Conservation (phyloP, 2,888 invertebrate genomes). For the Caenorhabditis virilis region DNA sequence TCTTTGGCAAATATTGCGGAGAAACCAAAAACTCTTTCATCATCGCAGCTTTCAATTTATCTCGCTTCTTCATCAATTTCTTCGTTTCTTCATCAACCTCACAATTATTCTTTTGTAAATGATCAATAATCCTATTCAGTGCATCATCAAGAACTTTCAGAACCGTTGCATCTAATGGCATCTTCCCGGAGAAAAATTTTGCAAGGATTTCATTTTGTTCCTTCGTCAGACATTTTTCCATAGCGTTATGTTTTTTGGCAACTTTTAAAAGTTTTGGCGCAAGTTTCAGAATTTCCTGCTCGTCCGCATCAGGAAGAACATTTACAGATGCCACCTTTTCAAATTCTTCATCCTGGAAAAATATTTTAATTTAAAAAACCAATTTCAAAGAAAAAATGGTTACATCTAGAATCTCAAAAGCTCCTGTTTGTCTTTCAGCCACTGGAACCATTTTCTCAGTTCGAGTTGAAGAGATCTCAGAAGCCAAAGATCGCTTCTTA, state of each 20-base stretch:
- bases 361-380: background rate
- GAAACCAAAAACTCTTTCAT: constrained; percentile 43
- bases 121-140: constrained; percentile 43
- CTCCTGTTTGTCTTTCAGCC: constrained; percentile 22
- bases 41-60: constrained; percentile 43
- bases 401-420: constrained; percentile 29
- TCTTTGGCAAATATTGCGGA: constrained; percentile 44
- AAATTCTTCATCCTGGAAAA: constrained; percentile 20
- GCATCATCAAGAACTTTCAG: constrained; percentile 29
- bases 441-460: constrained; percentile 5
- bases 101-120: constrained; percentile 35
- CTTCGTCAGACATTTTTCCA: constrained; percentile 37
- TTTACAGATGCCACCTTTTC: constrained; percentile 16
- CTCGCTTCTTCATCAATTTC: constrained; percentile 32
- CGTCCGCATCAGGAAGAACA: constrained; percentile 12
- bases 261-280: constrained; percentile 37
- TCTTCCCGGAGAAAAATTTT: constrained; percentile 44
- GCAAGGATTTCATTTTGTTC: constrained; percentile 40
- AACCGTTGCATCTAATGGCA: constrained; percentile 22
- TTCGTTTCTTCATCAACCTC: constrained; percentile 39
- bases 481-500: too few species aligned
- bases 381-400: background rate
- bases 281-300: constrained; percentile 24
- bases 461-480: background rate
- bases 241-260: constrained; percentile 27